Conservation (phyloP, 1,140 invertebrate genomes). For the Wiebesia pumilae region DNA sequence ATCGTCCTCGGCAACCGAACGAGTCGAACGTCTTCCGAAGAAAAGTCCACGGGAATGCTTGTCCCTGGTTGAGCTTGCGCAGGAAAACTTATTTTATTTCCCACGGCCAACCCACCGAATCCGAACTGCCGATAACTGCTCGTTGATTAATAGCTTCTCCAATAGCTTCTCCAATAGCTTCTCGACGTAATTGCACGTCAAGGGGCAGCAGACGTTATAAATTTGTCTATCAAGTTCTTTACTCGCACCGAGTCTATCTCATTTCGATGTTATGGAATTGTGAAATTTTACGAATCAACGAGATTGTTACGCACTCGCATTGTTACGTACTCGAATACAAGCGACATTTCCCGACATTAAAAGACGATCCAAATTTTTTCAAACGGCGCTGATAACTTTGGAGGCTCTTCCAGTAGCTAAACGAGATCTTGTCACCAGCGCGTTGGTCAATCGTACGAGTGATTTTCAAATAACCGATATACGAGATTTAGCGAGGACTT, state of each 20-base stretch:
- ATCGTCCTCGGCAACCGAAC: background rate
- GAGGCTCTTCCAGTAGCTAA: background rate
- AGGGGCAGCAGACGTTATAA: background rate
- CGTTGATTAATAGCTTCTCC: too few species aligned
- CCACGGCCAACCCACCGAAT: background rate
- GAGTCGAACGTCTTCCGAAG: background rate
- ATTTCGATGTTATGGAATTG: background rate
- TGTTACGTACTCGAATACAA: background rate
- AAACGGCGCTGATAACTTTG: background rate
- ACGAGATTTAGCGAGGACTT: too few species aligned
- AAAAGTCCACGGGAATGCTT: background rate
- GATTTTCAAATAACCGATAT: too few species aligned
- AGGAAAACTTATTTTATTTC: background rate
- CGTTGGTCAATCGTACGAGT: background rate
- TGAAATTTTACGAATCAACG: background rate
- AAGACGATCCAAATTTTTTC: background rate
- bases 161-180: too few species aligned
- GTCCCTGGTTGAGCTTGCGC: too few species aligned
- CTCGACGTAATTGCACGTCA: background rate
- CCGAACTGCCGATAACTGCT: background rate
- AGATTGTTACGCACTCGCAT: background rate
- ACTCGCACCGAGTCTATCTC: background rate
- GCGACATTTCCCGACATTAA: background rate
- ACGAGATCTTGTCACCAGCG: too few species aligned
- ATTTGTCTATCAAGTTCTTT: background rate